Percentiles rank a stretch among this genome's conserved stretches.
Evolutionary conservation across 2,797 vertebrate genomes (phyloP).

Genomic region (Morus bassanus): DNA sequence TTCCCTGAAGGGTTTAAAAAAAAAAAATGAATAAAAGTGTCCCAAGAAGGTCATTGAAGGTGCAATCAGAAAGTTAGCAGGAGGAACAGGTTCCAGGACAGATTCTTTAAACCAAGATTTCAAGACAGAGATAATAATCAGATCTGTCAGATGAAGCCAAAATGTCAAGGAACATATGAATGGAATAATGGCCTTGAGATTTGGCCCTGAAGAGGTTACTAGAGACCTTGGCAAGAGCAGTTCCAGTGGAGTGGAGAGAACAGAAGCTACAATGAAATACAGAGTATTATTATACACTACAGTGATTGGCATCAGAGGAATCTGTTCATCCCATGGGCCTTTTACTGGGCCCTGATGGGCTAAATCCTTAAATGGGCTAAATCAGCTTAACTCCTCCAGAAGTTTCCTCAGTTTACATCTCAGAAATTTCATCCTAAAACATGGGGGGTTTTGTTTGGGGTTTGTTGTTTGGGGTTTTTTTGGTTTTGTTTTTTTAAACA

Average conservation of each 20-base stretch:
- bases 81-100: conserved; percentile 8
- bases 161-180: conserved; percentile 60
- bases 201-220: conserved; percentile 50
- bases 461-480: too few relatives aligned
- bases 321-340: not conserved
- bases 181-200: conserved; percentile 44
- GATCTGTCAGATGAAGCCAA: conserved; percentile 46
- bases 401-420: not conserved
- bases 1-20: not conserved
- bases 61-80: not conserved
- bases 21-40: not conserved
- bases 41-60: not conserved
- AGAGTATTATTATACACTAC: not conserved
- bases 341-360: not conserved
- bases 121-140: conserved; percentile 12
- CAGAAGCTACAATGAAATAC: conserved; percentile 38
- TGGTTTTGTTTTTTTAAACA: not conserved
- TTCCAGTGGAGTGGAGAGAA: conserved; percentile 41
- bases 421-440: not conserved
- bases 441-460: too few relatives aligned
- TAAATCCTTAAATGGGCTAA: not conserved
- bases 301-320: conserved; percentile 1
- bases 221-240: conserved; percentile 47
- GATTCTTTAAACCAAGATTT: conserved; percentile 15
- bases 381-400: not conserved